Evolutionary conservation across 2,113 vertebrate species (phyloP), one percentile per base, ranked within the genome.

Genomic region (Tragulus kanchil): DNA sequence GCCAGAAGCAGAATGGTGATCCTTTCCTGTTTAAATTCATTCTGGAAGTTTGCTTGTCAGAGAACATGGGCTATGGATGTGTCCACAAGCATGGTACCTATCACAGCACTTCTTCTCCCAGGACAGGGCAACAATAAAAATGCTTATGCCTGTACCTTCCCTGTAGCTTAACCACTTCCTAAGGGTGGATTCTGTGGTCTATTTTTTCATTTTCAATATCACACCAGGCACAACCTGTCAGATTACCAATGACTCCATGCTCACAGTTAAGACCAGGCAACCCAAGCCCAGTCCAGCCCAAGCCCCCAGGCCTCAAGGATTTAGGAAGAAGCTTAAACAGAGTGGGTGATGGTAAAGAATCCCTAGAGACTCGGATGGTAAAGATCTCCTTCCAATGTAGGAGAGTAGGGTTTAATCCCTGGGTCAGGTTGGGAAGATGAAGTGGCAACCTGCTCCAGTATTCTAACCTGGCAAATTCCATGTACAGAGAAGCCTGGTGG

Each of bases 181-280:
- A 19, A 28, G 75, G 8, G 8, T 92, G 17, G 42, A 79, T 79
- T 26, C 52, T 52, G 58, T 31, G 48, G 36, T 36, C 17, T 42
- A 71, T 50, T 9, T 31, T 85, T 73, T 91, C n/a, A 78, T 65
- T 89, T 93, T 96, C 13, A 25, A 3, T 79, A 90, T 90, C 12
- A 52, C 26, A 4, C 42, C 59, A 36, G 36, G 62, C 19, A 61
- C 17, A 50, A 26, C 45, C 26, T 84, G 25, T 90, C 56, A 65
- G 48, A 71, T 67, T 77, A 28, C 54, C 65, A 25, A 10, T 77
- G 54, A 56, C 17, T 92, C 58, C 28, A 86, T 50, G 15, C 21
- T 21, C 58, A 86, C 15, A 92, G 28, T 36, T 73, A 61, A 59
- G 59, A 13, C 21, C 52, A 82, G 16, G 28, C 42, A 50, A 59